Evolutionary conservation across 2,888 invertebrate genomes (phyloP).

Genomic region (Malthinus seriepunctatus): DNA sequence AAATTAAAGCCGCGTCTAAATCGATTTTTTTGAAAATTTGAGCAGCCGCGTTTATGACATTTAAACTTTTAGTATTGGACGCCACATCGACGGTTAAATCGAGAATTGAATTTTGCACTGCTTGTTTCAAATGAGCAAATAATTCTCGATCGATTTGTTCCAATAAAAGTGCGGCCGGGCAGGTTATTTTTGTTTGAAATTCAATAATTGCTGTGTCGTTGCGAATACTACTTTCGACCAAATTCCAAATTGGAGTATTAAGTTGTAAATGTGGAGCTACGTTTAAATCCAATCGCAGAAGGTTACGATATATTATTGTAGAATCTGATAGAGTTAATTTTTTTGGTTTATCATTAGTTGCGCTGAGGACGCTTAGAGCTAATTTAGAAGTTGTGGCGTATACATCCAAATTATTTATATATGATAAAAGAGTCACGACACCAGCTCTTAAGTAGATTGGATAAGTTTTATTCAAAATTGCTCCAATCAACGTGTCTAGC

Average conservation of each 20-base stretch:
- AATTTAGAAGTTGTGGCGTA: slow-evolving; percentile 40
- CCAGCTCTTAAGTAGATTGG: slow-evolving; percentile 54
- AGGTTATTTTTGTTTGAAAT: slow-evolving; percentile 51
- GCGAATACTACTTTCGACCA: slow-evolving; percentile 61
- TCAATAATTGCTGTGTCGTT: slow-evolving; percentile 49
- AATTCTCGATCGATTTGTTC: slow-evolving; percentile 62
- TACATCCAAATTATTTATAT: slow-evolving; percentile 40
- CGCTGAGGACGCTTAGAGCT: slow-evolving; percentile 37
- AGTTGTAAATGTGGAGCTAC: slow-evolving; percentile 35
- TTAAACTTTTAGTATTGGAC: slow-evolving; percentile 62
- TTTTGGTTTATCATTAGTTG: slow-evolving; percentile 27
- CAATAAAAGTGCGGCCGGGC: slow-evolving; percentile 58
- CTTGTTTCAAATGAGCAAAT: slow-evolving; percentile 58
- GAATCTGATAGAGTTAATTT: slow-evolving; percentile 35
- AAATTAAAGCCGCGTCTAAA: slow-evolving; percentile 65
- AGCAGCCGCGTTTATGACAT: slow-evolving; percentile 63
- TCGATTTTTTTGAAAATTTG: slow-evolving; percentile 69
- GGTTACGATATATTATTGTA: slow-evolving; percentile 37
- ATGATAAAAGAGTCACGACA: slow-evolving; percentile 49
- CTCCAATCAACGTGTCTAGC: slow-evolving; percentile 39
- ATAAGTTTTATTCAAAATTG: slow-evolving; percentile 49
- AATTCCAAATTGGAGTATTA: slow-evolving; percentile 35
- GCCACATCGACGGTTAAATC: slow-evolving; percentile 60
- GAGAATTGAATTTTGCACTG: slow-evolving; percentile 56
- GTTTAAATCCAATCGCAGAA: slow-evolving; percentile 40